Percentiles rank a stretch among this genome's conserved stretches.
These are phyloP conservation scores for Chrysaora quinquecirrha DNA, from an alignment of 30 jellyfish, hydroid and myxozoan species.

Conservation along the genomic window DNA sequence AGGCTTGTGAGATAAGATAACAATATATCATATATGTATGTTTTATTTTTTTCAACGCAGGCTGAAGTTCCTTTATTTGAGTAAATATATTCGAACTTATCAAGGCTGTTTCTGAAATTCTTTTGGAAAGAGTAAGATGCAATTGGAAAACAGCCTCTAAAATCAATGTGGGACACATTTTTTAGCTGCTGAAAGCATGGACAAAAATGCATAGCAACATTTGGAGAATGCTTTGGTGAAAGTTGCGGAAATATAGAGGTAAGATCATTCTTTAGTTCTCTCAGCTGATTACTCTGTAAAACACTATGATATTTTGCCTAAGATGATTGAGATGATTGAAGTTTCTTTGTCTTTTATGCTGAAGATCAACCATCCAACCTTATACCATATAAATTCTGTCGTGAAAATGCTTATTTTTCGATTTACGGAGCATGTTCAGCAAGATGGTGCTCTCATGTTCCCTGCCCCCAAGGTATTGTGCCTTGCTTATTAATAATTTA, in stretches of 20 bases:
- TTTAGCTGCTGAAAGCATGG: slow-evolving; percentile 56
- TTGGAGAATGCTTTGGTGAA: slow-evolving; percentile 66
- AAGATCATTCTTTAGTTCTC: slow-evolving; percentile 29
- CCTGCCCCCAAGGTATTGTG: too few species aligned
- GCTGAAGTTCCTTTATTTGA: too few species aligned
- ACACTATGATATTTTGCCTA: neutral
- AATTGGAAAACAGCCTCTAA: slow-evolving; percentile 49
- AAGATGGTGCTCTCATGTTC: too few species aligned
- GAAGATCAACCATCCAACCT: too few species aligned
- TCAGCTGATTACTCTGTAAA: neutral
- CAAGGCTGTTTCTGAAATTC: too few species aligned
- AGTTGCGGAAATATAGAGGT: slow-evolving; percentile 46
- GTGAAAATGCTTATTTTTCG: neutral
- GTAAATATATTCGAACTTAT: too few species aligned
- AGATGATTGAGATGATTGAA: neutral
- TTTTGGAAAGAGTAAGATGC: slow-evolving; percentile 43
- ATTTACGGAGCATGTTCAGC: too few species aligned
- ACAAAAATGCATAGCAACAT: slow-evolving; percentile 46
- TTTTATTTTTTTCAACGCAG: too few species aligned
- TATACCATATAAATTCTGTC: too few species aligned
- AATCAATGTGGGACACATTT: slow-evolving; percentile 60
- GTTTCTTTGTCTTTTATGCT: neutral
- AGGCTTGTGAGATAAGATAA: too few species aligned
- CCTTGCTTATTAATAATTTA: too few species aligned
- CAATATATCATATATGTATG: too few species aligned